Base-by-base conservation (phyloP, 2,797 vertebrate species). In the Epinephelus coioides region DNA sequence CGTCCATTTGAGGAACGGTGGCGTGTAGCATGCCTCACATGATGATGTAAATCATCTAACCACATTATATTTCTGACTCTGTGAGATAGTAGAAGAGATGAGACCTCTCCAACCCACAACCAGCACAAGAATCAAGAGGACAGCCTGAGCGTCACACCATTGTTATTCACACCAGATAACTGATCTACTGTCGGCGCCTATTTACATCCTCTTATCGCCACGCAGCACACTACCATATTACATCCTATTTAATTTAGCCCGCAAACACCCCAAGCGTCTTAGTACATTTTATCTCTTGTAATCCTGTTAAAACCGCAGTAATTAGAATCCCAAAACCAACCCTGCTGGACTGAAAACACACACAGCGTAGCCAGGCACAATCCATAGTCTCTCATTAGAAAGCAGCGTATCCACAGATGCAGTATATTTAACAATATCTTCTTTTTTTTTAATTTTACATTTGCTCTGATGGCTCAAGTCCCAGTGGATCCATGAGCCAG, bases 281-380 rank as follows among this genome's bases (percentile, higher is more conserved):
- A 84, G 81, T 76, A 53, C 84, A 68, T 82, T 89, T 87, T 89
- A 93, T 94, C 89, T 91, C 81, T 67, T 87, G 79, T 93, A 94
- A 95, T 94, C 92, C 92, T 90, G 90, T 94, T 94, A 93, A 86
- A 92, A 88, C 87, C 65, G 23, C 57, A 72, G 74, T 91, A 88
- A 91, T 91, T 87, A 88, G 53, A 86, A 84, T 87, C 76, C 85
- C 64, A 73, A 82, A 83, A 69, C 54, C 76, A 74, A 78, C 51
- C 55, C 65, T 38, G 75, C 72, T 73, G 51, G 67, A 64, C 71
- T 47, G 6, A 69, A 59, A 71, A 69, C 50, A 69, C 61, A 81
- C 30, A 56, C 61, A 54, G n/a, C 43, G 70, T n/a, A 71, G 53
- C 57, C 38, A 30, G 57, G 55, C 14, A 27, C 18, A 61, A 69